A percentile compares a stretch with the other conserved stretches of the same genome.
Evolutionary conservation across 2,888 invertebrate species (phyloP).

Genomic region (Lepidochitona cinerea): DNA sequence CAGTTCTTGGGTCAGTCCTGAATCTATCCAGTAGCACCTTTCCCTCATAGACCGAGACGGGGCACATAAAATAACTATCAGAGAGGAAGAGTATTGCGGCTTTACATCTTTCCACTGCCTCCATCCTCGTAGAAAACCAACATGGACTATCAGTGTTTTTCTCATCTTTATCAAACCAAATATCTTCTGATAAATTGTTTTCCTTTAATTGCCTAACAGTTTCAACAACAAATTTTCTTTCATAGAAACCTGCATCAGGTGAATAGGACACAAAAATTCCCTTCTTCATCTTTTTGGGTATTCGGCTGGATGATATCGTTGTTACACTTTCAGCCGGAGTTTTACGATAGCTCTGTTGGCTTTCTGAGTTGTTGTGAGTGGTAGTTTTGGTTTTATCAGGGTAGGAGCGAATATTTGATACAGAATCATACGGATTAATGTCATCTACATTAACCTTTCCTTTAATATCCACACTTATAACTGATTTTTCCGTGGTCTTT

Average conservation of each 20-base stretch:
- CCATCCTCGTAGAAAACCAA: conserved; percentile 68
- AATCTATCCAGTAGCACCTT: conserved; percentile 62
- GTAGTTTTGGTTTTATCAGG: conserved; percentile 24
- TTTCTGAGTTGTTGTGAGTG: neutral
- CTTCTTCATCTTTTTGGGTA: conserved; percentile 59
- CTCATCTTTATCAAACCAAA: conserved; percentile 70
- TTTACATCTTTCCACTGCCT: conserved; percentile 65
- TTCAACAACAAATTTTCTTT: conserved; percentile 66
- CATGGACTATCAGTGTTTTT: conserved; percentile 64
- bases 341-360: neutral
- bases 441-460: conserved; percentile 33
- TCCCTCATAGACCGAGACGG: conserved; percentile 66
- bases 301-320: conserved; percentile 16
- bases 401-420: conserved; percentile 48
- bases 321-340: neutral
- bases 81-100: conserved; percentile 65
- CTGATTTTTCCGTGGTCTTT: neutral
- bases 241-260: conserved; percentile 66
- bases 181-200: conserved; percentile 66
- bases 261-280: conserved; percentile 67
- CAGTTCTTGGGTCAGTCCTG: conserved; percentile 42
- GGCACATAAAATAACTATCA: conserved; percentile 64
- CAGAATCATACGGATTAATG: conserved; percentile 50
- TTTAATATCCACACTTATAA: conserved; percentile 4
- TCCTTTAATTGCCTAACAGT: conserved; percentile 66